These are phyloP conservation scores for Mobula hypostoma DNA, from an alignment of 2,113 vertebrate species.

Conservation along the genomic window DNA sequence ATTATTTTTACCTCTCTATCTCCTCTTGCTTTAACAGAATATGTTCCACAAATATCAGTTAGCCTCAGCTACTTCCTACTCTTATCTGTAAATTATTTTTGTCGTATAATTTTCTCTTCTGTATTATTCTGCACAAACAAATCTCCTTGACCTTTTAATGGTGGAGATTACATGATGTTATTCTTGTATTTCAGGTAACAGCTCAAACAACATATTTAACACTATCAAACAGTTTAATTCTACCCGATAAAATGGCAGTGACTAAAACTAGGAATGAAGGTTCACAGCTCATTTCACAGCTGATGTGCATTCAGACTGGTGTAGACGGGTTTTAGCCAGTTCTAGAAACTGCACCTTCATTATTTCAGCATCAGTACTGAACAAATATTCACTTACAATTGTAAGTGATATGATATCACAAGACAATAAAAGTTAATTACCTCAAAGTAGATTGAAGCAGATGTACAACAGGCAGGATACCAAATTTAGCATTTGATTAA, in stretches of 20 bases:
- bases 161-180: not conserved
- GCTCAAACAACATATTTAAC: constrained; percentile 14
- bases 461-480: not conserved
- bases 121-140: not conserved
- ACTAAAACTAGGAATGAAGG: not conserved
- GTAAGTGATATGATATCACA: constrained; percentile 2
- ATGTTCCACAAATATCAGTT: not conserved
- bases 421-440: not conserved
- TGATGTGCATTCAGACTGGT: not conserved
- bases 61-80: not conserved
- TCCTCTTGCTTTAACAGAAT: not conserved
- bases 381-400: constrained; percentile 16
- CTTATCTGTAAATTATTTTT: not conserved
- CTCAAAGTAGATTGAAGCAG: not conserved
- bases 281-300: constrained; percentile 21
- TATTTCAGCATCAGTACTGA: not conserved
- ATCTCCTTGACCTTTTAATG: constrained; percentile 32
- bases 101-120: not conserved
- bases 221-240: not conserved
- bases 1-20: not conserved
- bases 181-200: not conserved
- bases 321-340: not conserved
- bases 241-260: not conserved
- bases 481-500: not conserved
- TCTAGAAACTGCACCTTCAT: not conserved